These are phyloP conservation scores for Sylvicola cinctus DNA, from an alignment of 2,888 invertebrate genomes.

Conservation along the genomic window DNA sequence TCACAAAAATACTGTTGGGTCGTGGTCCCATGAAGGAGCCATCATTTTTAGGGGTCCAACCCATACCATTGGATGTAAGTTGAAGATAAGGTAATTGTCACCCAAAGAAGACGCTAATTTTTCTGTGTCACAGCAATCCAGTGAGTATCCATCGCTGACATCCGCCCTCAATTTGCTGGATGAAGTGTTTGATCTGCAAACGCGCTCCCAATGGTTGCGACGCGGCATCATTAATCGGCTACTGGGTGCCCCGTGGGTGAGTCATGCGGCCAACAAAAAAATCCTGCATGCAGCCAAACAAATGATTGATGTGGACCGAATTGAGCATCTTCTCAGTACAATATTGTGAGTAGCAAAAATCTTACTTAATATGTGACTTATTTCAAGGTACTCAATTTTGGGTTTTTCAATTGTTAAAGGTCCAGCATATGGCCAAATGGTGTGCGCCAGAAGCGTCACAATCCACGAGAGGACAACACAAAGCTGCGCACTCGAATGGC, in stretches of 20 bases:
- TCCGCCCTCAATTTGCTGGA: constrained; percentile 63
- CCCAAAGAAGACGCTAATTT: not conserved
- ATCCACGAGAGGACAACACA: constrained; percentile 10
- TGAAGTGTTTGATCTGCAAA: constrained; percentile 66
- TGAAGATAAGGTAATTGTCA: too few relatives aligned
- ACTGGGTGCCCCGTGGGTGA: constrained; percentile 27
- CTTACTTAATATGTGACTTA: not conserved
- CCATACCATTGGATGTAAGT: constrained; percentile 8
- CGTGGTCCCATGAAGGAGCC: constrained; percentile 22
- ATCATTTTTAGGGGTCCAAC: constrained; percentile 8
- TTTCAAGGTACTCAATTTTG: not conserved
- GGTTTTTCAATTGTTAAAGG: constrained; percentile 16
- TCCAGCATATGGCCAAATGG: constrained; percentile 41
- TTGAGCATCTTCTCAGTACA: constrained; percentile 31
- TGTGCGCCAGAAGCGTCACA: constrained; percentile 8
- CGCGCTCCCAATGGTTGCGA: constrained; percentile 62
- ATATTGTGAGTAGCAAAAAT: constrained; percentile 8
- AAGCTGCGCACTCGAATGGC: constrained; percentile 50
- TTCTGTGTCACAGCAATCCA: constrained; percentile 8
- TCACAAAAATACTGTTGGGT: constrained; percentile 39
- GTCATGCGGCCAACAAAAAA: constrained; percentile 61
- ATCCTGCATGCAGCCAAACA: constrained; percentile 61
- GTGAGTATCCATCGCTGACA: constrained; percentile 57
- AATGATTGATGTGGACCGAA: constrained; percentile 56
- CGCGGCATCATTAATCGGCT: constrained; percentile 53